Percentiles rank a stretch among this genome's conserved stretches.
Conservation (phyloP, 2,888 invertebrate species). For the Drosophila nr. fundita region DNA sequence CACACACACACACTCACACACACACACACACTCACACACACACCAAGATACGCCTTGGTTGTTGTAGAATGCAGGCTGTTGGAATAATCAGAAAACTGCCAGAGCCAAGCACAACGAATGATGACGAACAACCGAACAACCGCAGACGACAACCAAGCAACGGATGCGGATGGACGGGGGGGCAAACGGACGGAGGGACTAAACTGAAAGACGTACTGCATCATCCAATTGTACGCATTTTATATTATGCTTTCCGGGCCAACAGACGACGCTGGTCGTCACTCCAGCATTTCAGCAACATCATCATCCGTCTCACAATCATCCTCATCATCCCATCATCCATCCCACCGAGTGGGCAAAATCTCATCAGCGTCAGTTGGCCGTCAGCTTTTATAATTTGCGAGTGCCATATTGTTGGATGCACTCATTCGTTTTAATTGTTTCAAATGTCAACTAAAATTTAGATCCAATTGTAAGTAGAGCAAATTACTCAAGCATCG, state of each 20-base stretch:
- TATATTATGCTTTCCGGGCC: slow-evolving; percentile 64
- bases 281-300: slow-evolving; percentile 25
- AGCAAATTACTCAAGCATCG: slow-evolving; percentile 27
- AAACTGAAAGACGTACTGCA: slow-evolving; percentile 54
- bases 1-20: background rate
- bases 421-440: slow-evolving; percentile 70
- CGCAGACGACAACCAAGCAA: slow-evolving; percentile 32
- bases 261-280: slow-evolving; percentile 45
- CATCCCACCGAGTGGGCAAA: slow-evolving; percentile 26
- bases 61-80: background rate
- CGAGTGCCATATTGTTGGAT: slow-evolving; percentile 33
- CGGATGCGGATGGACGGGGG: background rate
- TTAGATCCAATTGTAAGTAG: slow-evolving; percentile 47
- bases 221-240: slow-evolving; percentile 53
- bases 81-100: slow-evolving; percentile 74
- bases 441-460: slow-evolving; percentile 61
- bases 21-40: background rate
- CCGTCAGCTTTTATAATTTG: slow-evolving; percentile 9
- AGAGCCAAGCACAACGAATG: slow-evolving; percentile 60
- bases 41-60: background rate
- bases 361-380: slow-evolving; percentile 53
- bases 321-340: slow-evolving; percentile 7
- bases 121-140: slow-evolving; percentile 50
- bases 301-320: slow-evolving; percentile 18
- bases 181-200: background rate